phyloP scores from a whole-genome alignment of 2,113 vertebrate genomes.

The Lophochroa leadbeateri region DNA sequence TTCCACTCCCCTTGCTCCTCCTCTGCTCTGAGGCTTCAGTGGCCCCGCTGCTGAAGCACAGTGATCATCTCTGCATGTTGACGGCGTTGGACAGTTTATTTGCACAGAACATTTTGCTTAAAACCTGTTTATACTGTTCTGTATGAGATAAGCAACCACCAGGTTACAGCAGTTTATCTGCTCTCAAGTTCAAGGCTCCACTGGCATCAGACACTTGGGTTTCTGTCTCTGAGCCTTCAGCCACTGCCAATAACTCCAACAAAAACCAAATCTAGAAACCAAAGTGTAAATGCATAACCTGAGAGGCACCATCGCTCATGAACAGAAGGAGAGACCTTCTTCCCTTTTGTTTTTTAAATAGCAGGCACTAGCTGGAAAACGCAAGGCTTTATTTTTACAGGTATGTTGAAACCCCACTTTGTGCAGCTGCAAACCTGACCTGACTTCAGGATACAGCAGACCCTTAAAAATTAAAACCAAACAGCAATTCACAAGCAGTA shows the following conservation, averaged over 20 bases:
- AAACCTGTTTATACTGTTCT: neutral
- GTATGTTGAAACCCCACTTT: neutral
- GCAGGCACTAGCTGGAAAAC: neutral
- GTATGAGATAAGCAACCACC: neutral
- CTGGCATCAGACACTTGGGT: neutral
- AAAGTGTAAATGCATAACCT: neutral
- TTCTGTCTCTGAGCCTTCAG: neutral
- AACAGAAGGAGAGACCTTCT: neutral
- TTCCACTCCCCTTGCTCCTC: neutral
- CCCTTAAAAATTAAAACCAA: neutral
- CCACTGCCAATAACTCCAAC: neutral
- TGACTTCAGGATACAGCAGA: neutral
- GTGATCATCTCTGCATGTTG: fast-evolving
- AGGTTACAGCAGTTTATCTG: neutral
- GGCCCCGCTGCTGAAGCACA: fast-evolving
- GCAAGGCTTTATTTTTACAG: neutral
- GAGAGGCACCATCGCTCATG: neutral
- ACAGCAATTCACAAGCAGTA: neutral
- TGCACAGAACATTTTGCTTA: neutral
- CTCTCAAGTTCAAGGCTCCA: neutral
- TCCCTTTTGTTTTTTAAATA: neutral
- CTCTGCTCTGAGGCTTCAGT: neutral
- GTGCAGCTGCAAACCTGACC: neutral
- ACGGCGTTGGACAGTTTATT: neutral
- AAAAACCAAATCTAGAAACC: neutral